phyloP scores from a whole-genome alignment of 2,797 vertebrate genomes.

The Todus mexicanus region DNA sequence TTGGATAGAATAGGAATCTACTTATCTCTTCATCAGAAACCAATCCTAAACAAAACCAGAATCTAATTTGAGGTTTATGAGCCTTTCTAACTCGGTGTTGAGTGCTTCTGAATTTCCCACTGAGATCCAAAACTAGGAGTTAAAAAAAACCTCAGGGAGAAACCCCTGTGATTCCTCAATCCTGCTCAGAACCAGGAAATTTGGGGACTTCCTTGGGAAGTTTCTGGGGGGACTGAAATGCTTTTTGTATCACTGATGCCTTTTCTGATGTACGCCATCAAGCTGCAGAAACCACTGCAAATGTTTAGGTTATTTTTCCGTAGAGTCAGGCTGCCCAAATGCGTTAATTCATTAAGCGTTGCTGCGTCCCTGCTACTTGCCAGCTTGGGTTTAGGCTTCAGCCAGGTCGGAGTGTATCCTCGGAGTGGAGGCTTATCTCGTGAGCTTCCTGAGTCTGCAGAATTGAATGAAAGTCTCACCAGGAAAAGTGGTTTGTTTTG shows the following conservation, averaged over 20 bases:
- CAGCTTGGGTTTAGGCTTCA: neutral
- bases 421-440: conserved; percentile 29
- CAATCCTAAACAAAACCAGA: conserved; percentile 19
- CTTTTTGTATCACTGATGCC: neutral
- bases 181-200: neutral
- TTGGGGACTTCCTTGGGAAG: neutral
- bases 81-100: neutral
- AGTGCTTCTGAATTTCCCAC: neutral
- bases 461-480: conserved; percentile 68
- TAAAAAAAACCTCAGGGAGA: neutral
- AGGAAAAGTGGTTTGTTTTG: conserved; percentile 67
- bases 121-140: neutral
- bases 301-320: neutral
- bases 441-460: conserved; percentile 63
- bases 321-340: neutral
- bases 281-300: neutral
- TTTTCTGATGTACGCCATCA: neutral
- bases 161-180: neutral
- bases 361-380: neutral
- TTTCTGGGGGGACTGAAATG: neutral
- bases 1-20: neutral
- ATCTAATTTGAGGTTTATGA: neutral
- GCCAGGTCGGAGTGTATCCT: neutral
- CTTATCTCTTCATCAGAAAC: conserved; percentile 8
- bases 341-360: neutral